These are phyloP conservation scores for Etheostoma perlongum DNA, from an alignment of 2,797 vertebrate genomes.

Conservation along the genomic window DNA sequence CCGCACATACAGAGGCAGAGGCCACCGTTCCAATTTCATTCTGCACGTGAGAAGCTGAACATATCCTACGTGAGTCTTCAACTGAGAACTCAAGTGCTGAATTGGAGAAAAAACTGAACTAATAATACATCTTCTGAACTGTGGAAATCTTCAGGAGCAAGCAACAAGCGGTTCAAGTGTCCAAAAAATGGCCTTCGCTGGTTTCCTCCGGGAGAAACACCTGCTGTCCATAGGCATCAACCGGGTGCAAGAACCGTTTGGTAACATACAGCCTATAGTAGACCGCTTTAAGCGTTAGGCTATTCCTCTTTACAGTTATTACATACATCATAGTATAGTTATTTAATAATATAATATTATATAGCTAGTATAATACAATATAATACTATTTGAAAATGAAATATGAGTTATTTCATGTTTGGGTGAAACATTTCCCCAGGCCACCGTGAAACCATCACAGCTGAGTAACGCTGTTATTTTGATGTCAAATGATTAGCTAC, in stretches of 20 bases:
- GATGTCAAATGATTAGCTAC: background rate
- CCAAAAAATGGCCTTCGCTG: background rate
- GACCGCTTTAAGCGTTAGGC: background rate
- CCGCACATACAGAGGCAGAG: background rate
- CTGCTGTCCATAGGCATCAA: background rate
- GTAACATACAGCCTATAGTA: conserved; percentile 2
- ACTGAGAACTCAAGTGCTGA: background rate
- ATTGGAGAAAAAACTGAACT: background rate
- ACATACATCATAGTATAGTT: background rate
- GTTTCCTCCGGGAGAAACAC: background rate
- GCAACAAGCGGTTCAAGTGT: background rate
- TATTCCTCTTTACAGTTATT: background rate
- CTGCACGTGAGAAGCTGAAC: background rate
- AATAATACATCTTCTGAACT: background rate
- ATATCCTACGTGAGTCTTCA: too few species aligned
- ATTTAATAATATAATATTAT: too few species aligned
- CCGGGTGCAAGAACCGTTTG: background rate
- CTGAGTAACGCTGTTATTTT: background rate
- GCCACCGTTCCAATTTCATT: too few species aligned
- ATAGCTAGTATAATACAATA: background rate
- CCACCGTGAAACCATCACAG: background rate
- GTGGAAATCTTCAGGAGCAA: background rate
- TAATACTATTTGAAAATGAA: background rate
- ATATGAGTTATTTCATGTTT: background rate
- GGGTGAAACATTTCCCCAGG: background rate